phyloP scores from a whole-genome alignment of 2,797 vertebrate species.

The Sebastes alutus region DNA sequence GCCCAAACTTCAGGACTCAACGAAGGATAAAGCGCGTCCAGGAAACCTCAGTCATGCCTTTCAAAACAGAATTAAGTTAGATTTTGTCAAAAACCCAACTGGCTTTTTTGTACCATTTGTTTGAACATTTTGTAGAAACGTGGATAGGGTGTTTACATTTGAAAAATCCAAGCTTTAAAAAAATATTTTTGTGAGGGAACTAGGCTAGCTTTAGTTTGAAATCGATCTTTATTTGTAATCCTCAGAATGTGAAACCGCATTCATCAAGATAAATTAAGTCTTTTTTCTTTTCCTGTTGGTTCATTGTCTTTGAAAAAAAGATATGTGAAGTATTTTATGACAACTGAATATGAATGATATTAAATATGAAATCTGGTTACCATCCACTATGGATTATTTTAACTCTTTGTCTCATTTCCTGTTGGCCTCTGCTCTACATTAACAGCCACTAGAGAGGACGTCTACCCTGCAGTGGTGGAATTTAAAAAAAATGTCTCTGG shows the following conservation, averaged over 20 bases:
- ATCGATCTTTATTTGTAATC: constrained; percentile 60
- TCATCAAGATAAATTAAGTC: constrained; percentile 48
- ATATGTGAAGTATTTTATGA: constrained; percentile 77
- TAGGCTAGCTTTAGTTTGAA: constrained; percentile 49
- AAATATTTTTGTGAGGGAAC: constrained; percentile 73
- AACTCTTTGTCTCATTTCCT: constrained; percentile 14
- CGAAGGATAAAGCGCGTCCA: constrained; percentile 55
- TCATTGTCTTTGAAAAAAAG: constrained; percentile 63
- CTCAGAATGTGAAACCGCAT: constrained; percentile 61
- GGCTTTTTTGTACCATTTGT: constrained; percentile 77
- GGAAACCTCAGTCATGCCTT: constrained; percentile 74
- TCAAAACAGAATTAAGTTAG: constrained; percentile 66
- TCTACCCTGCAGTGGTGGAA: not conserved
- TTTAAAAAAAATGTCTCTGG: too few species aligned
- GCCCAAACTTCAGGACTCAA: constrained; percentile 16
- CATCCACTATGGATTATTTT: constrained; percentile 55
- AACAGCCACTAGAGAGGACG: not conserved
- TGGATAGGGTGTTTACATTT: constrained; percentile 73
- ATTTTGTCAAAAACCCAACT: constrained; percentile 64
- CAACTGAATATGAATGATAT: constrained; percentile 64
- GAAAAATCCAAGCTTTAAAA: constrained; percentile 73
- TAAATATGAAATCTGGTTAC: constrained; percentile 75
- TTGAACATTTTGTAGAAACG: constrained; percentile 75
- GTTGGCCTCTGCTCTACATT: not conserved
- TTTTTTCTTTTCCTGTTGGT: constrained; percentile 58